These are phyloP conservation scores for Rhingia campestris DNA, from an alignment of 2,888 invertebrate species.

Conservation along the genomic window DNA sequence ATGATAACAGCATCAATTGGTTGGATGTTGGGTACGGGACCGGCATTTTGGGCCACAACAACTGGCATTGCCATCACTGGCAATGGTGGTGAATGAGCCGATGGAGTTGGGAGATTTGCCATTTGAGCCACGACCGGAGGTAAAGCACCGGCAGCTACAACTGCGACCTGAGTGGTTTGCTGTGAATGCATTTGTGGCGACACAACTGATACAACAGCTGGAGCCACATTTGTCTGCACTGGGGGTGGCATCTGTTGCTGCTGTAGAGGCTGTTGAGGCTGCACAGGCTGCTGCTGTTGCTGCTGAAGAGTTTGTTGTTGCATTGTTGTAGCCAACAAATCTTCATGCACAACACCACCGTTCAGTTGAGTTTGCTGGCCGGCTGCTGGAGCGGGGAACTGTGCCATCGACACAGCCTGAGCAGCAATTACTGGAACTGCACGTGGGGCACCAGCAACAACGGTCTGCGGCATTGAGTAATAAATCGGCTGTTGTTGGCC, in stretches of 20 bases:
- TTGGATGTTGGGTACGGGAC: constrained; percentile 43
- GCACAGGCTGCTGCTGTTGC: constrained; percentile 60
- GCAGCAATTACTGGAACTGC: constrained; percentile 79
- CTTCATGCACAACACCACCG: constrained; percentile 82
- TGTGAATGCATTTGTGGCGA: constrained; percentile 58
- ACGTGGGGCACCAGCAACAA: constrained; percentile 77
- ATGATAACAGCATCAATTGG: constrained; percentile 47
- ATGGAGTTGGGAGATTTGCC: constrained; percentile 40
- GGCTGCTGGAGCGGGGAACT: constrained; percentile 77
- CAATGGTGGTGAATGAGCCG: constrained; percentile 63
- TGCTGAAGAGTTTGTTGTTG: constrained; percentile 75
- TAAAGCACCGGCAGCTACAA: constrained; percentile 56
- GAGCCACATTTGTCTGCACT: constrained; percentile 76
- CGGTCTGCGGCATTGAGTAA: constrained; percentile 79
- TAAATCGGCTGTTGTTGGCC: constrained; percentile 78
- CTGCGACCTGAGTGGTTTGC: constrained; percentile 56
- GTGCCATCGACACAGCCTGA: constrained; percentile 75
- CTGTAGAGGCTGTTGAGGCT: constrained; percentile 49
- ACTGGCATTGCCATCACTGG: constrained; percentile 50
- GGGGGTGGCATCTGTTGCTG: constrained; percentile 71
- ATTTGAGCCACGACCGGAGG: constrained; percentile 62
- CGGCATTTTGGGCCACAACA: constrained; percentile 37
- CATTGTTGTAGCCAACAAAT: constrained; percentile 79
- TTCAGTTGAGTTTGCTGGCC: constrained; percentile 80
- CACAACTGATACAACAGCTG: constrained; percentile 73